phyloP scores from a whole-genome alignment of 2,797 vertebrate genomes.

The Takifugu rubripes region DNA sequence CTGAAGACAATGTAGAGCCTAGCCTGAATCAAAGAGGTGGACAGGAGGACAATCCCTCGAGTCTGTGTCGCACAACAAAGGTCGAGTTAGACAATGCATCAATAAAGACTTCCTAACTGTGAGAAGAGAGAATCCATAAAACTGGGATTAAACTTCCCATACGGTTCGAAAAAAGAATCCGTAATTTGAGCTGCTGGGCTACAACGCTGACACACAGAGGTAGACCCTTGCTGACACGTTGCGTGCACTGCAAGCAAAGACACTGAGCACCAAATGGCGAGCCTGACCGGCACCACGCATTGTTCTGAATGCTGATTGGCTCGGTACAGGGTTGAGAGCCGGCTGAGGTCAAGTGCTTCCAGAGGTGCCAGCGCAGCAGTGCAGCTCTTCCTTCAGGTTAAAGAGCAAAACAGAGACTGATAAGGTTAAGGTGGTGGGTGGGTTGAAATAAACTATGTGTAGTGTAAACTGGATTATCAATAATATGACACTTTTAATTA shows the following conservation, averaged over 20 bases:
- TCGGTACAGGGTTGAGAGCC: conserved; percentile 2
- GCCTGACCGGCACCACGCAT: background rate
- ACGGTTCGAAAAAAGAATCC: conserved; percentile 16
- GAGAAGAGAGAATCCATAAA: conserved; percentile 30
- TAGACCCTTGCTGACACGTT: conserved; percentile 4
- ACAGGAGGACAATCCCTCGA: background rate
- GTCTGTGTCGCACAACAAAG: background rate
- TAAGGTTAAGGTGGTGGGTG: conserved; percentile 15
- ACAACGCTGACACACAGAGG: conserved; percentile 10
- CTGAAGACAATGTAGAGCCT: no score
- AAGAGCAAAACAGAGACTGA: conserved; percentile 22
- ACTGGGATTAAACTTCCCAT: conserved; percentile 30
- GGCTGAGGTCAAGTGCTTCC: conserved; percentile 47
- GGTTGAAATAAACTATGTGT: background rate
- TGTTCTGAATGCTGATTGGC: conserved; percentile 31
- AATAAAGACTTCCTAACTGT: conserved; percentile 1
- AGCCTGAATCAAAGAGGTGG: no score
- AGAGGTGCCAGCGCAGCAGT: conserved; percentile 34
- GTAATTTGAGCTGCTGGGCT: conserved; percentile 1
- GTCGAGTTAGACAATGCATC: conserved; percentile 7
- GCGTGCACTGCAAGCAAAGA: conserved; percentile 11
- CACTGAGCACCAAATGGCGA: conserved; percentile 1
- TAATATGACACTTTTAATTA: no score
- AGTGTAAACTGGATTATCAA: no score
- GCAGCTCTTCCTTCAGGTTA: conserved; percentile 25